Evolutionary conservation across 2,888 invertebrate genomes (phyloP), one percentile per base, ranked within the genome.

Genomic region (Erebia palarica): DNA sequence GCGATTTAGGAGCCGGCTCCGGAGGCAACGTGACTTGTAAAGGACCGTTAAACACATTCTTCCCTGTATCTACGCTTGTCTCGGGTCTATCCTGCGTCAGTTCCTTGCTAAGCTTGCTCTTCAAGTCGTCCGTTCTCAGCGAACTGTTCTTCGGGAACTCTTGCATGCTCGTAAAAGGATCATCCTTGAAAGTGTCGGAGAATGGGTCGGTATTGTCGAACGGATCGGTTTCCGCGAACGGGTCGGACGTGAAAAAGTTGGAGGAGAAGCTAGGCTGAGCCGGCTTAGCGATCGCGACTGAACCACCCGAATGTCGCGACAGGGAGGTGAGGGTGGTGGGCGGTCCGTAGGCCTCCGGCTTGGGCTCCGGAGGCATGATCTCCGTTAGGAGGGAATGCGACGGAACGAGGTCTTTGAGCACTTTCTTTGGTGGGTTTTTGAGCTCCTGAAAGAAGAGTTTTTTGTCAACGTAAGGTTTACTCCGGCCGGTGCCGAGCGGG

Each of bases 371-470:
- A 71, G 84, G 85, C 79, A 85, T 76, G 80, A 87, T 81, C 77
- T 90, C 89, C 78, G 86, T 80, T 77, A 89, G 85, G 75, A 91
- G 85, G 81, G 86, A 81, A 79, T 88, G 88, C 78, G 88, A 82
- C 78, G 91, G 90, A 71, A 96, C 96, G 86, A 98, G 94, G 91
- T 98, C 98, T 94, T 98, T 97, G 81, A 98, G 95, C 76, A 97
- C 96, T 93, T 97, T 97, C 94, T 98, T 97, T 80, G 98, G 97
- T 79, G 98, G 98, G 92, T 98, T 98, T 94, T 98, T 98, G 84
- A 98, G 95, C 90, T 98, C 97, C 94, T 98, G 97, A 94, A 98
- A 98, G 94, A 98, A 98, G 93, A 97, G 97, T 94, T 98, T 98
- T 94, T 97, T 97, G 94, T 98, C 98, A 85, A 98, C 96, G 94